Percentiles rank a stretch among this genome's conserved stretches.
Conservation (phyloP, 2,113 vertebrate species). For the Arenaria interpres region DNA sequence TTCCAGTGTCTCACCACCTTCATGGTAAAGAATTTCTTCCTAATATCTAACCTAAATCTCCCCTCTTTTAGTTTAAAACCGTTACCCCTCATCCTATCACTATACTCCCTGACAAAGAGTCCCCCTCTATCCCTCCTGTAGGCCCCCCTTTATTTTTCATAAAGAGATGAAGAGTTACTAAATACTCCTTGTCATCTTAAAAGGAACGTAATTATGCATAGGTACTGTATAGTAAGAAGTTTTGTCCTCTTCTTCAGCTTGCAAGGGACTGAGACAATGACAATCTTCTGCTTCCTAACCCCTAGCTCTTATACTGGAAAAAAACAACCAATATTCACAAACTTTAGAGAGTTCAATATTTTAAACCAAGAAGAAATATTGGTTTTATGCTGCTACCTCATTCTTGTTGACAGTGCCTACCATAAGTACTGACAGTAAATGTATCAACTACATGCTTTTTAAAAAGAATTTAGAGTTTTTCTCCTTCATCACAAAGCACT, state of each 20-base stretch:
- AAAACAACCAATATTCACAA: neutral
- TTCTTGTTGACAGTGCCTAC: neutral
- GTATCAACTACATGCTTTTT: neutral
- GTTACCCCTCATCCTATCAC: too few relatives aligned
- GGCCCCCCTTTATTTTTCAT: neutral
- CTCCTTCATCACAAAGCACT: neutral
- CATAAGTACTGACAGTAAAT: rapidly evolving
- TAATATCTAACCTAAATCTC: too few relatives aligned
- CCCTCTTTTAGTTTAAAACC: too few relatives aligned
- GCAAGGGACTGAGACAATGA: neutral
- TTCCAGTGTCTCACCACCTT: too few relatives aligned
- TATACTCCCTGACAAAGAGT: too few relatives aligned
- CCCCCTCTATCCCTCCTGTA: too few relatives aligned
- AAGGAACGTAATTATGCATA: neutral
- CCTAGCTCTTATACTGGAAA: neutral
- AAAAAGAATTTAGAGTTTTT: neutral
- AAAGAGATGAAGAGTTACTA: neutral
- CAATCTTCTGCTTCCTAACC: neutral
- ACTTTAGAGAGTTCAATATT: neutral
- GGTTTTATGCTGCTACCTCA: neutral
- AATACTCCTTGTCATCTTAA: neutral
- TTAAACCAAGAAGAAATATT: neutral
- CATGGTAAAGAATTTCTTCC: too few relatives aligned
- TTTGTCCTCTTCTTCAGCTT: neutral
- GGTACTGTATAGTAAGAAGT: neutral